These are phyloP conservation scores for Lochmaea crataegi DNA, from an alignment of 2,888 invertebrate genomes.

Conservation along the genomic window DNA sequence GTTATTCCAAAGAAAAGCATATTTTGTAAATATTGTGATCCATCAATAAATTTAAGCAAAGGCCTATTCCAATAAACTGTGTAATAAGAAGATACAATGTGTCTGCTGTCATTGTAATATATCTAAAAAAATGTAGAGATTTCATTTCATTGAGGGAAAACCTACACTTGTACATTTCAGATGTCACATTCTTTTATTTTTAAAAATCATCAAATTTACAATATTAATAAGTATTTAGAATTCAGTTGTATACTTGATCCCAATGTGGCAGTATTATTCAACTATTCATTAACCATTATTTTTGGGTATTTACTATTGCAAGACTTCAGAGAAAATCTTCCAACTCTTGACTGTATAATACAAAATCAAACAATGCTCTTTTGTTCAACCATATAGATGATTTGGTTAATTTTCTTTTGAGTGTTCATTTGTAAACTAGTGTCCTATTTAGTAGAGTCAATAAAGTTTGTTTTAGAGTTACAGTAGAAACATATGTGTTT, in stretches of 20 bases:
- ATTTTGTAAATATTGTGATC: conserved; percentile 37
- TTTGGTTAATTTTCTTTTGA: background rate
- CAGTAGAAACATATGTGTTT: background rate
- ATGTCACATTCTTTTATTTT: background rate
- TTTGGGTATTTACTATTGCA: background rate
- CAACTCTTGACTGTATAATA: background rate
- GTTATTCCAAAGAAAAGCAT: conserved; percentile 9
- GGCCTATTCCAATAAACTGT: background rate
- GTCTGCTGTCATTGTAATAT: background rate
- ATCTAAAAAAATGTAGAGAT: background rate
- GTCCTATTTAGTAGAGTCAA: background rate
- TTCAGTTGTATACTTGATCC: background rate
- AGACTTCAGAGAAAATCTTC: background rate
- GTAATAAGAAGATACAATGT: background rate
- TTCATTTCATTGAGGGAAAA: background rate
- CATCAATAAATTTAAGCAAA: conserved; percentile 1
- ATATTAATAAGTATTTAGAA: background rate
- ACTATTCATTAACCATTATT: background rate
- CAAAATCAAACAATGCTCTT: background rate
- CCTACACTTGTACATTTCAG: background rate
- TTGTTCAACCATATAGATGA: background rate
- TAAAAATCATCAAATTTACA: background rate
- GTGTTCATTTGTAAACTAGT: background rate
- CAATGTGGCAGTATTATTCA: background rate
- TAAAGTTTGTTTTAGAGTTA: background rate